Evolutionary conservation across 2,113 vertebrate species (phyloP), one percentile per base, ranked within the genome.

Genomic region (Tichodroma muraria): DNA sequence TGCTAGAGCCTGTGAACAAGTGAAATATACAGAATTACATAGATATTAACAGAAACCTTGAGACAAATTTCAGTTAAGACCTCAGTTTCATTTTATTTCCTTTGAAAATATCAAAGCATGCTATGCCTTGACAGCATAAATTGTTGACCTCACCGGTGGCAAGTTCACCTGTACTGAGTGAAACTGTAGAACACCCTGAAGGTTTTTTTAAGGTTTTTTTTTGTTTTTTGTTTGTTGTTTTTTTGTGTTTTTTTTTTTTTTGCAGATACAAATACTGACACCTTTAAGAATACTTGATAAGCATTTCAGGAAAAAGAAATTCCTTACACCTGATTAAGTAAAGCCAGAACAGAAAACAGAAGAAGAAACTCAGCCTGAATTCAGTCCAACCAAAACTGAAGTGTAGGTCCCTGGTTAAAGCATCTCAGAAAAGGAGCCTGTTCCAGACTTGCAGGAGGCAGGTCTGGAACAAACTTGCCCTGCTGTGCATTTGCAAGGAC

Each of bases 81-180:
- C 83, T 95, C 83, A 95, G 85, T 88, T 91, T 95, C 59, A 93
- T 70, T 89, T 84, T 60, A 66, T 70, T 95, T 97, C 94, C 86
- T 97, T 96, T 93, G 90, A 96, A 97, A 97, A 90, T 64, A 94
- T 60, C 91, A 95, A 95, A 84, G 91, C 80, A 80, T 84, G 49
- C 57, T 96, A 79, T 94, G 90, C 92, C 53, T 88, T 89, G 85
- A 95, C 85, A 95, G 93, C 54, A 91, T 91, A 94, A 96, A 97
- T 93, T 96, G 71, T 81, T 96, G 96, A 96, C 92, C 96, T 97
- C 96, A 97, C 89, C 21, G 6, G 75, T 95, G 78, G 90, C 73
- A 86, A 87, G 80, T 88, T 94, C 77, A 88, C 75, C 68, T 78
- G 40, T 37, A 88, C 65, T 92, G 66, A 89, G 56, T 95, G 87